These are phyloP conservation scores for Liasis olivaceus DNA, from an alignment of 2,797 vertebrate species.

Conservation along the genomic window DNA sequence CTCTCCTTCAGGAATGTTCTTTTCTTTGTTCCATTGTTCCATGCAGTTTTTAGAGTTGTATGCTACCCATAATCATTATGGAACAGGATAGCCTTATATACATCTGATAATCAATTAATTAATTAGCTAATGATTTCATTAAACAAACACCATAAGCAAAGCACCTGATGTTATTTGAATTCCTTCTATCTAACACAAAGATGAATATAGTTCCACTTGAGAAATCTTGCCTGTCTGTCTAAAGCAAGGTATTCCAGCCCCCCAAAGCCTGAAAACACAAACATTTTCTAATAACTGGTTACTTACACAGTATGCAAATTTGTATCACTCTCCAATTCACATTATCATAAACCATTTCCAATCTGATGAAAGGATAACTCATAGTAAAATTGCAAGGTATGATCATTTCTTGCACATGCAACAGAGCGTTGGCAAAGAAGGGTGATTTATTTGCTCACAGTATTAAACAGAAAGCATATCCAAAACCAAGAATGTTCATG, in stretches of 20 bases:
- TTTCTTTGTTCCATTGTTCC: too few relatives aligned
- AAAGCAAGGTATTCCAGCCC: slow-evolving; percentile 52
- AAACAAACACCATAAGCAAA: slow-evolving; percentile 57
- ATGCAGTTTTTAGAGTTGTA: too few relatives aligned
- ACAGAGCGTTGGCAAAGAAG: slow-evolving; percentile 19
- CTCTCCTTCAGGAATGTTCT: too few relatives aligned
- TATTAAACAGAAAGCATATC: slow-evolving; percentile 39
- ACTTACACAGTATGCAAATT: slow-evolving; percentile 47
- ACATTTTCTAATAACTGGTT: slow-evolving; percentile 48
- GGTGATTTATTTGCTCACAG: slow-evolving; percentile 38
- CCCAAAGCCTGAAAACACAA: neutral
- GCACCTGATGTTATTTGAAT: slow-evolving; percentile 64
- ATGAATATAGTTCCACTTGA: slow-evolving; percentile 53
- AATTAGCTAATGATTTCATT: slow-evolving; percentile 32
- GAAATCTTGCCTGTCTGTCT: slow-evolving; percentile 51
- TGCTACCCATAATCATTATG: too few relatives aligned
- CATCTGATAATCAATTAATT: too few relatives aligned
- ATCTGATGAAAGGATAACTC: slow-evolving; percentile 18
- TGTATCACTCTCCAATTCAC: slow-evolving; percentile 1
- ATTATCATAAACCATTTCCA: slow-evolving; percentile 55
- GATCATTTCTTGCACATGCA: slow-evolving; percentile 36
- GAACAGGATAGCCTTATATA: too few relatives aligned
- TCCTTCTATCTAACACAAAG: slow-evolving; percentile 52
- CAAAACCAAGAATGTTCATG: slow-evolving; percentile 13
- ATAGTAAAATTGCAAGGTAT: slow-evolving; percentile 28